These are phyloP conservation scores for Dolichotis patagonum DNA, from an alignment of 2,113 vertebrate species.

Conservation along the genomic window DNA sequence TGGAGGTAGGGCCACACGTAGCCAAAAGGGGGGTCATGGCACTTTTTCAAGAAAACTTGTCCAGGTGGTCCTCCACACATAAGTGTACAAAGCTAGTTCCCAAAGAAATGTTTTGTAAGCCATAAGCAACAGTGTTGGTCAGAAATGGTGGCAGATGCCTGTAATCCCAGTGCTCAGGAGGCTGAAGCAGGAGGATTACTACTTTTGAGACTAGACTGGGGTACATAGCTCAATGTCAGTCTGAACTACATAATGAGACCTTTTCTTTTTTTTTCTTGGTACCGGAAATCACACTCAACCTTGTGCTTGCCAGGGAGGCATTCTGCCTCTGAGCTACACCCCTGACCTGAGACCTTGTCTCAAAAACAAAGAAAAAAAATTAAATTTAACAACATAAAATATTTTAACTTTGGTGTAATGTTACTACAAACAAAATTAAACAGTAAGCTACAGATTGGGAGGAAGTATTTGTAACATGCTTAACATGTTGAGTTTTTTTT, in stretches of 20 bases:
- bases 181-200: not conserved
- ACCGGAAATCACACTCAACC: no score
- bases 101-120: not conserved
- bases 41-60: no score
- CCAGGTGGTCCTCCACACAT: no score
- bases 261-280: no score
- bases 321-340: no score
- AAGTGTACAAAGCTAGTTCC: not conserved
- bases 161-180: not conserved
- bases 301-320: no score
- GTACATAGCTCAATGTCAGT: not conserved
- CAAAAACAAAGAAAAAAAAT: not conserved
- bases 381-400: not conserved
- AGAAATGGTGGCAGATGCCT: not conserved
- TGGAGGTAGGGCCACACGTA: no score
- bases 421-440: constrained; percentile 23
- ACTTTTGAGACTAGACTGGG: not conserved
- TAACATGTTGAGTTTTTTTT: not conserved
- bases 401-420: constrained; percentile 17
- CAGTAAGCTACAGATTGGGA: not conserved
- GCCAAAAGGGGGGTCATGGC: no score
- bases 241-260: not conserved
- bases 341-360: not conserved
- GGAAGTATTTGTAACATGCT: not conserved
- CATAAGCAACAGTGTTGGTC: not conserved